Base-by-base conservation (phyloP, 1,140 invertebrate genomes). In the Musca domestica region DNA sequence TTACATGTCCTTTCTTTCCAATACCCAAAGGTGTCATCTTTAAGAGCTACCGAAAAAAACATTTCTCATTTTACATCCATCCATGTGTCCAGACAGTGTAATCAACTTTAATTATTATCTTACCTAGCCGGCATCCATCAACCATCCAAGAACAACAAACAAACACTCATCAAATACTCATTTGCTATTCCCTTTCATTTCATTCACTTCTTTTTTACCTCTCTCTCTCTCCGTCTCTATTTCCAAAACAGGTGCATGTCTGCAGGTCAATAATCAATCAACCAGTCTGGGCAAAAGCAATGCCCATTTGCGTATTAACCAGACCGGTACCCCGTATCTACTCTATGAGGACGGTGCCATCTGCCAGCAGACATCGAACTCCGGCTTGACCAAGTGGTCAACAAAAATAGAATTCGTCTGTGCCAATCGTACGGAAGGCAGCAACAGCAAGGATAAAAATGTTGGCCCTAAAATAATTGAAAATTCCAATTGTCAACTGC, bases 401-500 rank as follows among this genome's bases (percentile, higher is more conserved):
- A 86, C 85, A 41, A 74, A 82, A 76, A 86, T 86, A 69, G 80
- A 78, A 71, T 86, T 86, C 73, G 74, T 81, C 64, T 86, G 85
- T 68, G 71, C 77, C 23, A 81, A 85, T 73, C 77, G 74, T 69
- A 76, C 72, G 2, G 20, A 69, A 19, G 67, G 27, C 19, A 47
- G 10, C 23, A 41, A 34, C 66, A 71, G n/a, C 64, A 70, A 71
- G 71, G 68, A 69, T 67, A 69, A 20, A 17, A 22, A 15, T 47
- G 56, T 65, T 22, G 25, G 14, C 47, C 77, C 83, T 47, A 69
- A 81, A 69, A 76, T 85, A 67, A 81, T 84, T 73, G 81, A 85
- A 75, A 75, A 81, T 70, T 73, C 81, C 65, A 69, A 78, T 75
- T 86, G 84, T 69, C 77, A 77, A 70, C 70, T 84, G 52, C 76